These are phyloP conservation scores for Psilopogon haemacephalus DNA, from an alignment of 2,113 vertebrate species.

Conservation along the genomic window DNA sequence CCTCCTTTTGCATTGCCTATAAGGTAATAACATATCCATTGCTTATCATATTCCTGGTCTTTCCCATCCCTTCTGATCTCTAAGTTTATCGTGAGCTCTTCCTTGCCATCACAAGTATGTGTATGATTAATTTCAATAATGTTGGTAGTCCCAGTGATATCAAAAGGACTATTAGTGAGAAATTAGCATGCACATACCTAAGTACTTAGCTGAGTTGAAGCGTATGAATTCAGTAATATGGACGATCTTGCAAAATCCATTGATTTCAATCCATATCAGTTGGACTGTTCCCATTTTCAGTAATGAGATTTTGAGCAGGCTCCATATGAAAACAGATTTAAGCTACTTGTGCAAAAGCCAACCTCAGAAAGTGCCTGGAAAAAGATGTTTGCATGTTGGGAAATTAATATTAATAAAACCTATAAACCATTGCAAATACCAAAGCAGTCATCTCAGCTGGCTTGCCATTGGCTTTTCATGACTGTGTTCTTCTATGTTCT, in stretches of 20 bases:
- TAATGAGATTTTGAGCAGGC: slow-evolving; percentile 18
- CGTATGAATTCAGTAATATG: not conserved
- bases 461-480: not conserved
- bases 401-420: not conserved
- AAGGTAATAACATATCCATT: not conserved
- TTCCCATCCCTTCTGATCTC: not conserved
- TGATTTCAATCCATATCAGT: not conserved
- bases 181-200: not conserved
- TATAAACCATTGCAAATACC: not conserved
- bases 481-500: not conserved
- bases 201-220: not conserved
- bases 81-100: not conserved
- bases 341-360: not conserved
- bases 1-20: not conserved
- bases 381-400: not conserved
- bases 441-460: not conserved
- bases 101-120: not conserved
- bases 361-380: not conserved
- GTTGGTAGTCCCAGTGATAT: not conserved
- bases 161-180: not conserved
- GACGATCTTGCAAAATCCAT: not conserved
- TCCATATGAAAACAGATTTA: not conserved
- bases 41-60: not conserved
- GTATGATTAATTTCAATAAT: not conserved
- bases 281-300: not conserved